phyloP scores from a whole-genome alignment of 2,888 invertebrate species.

The Atethmia centrago region DNA sequence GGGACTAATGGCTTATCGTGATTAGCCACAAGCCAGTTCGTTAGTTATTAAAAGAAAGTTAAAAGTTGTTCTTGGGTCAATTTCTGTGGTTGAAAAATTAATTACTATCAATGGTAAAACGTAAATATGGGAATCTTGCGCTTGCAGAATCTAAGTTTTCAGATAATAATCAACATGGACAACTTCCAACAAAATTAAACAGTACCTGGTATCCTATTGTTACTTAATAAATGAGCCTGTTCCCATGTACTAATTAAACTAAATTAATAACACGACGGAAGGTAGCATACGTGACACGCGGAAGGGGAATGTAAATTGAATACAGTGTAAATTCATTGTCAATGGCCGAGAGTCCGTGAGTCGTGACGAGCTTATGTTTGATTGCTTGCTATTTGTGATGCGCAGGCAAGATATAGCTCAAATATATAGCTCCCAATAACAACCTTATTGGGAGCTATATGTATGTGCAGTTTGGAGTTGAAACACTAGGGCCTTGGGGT shows the following conservation, averaged over 20 bases:
- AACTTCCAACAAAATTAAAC: too few species aligned
- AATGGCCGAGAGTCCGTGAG: not conserved
- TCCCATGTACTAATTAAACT: constrained; percentile 31
- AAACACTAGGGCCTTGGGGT: too few species aligned
- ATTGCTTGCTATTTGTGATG: constrained; percentile 10
- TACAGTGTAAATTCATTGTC: constrained; percentile 33
- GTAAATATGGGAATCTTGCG: not conserved
- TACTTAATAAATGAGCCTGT: not conserved
- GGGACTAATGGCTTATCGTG: too few species aligned
- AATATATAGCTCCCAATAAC: too few species aligned
- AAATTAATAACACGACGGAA: constrained; percentile 4
- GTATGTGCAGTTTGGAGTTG: too few species aligned
- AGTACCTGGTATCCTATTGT: too few species aligned
- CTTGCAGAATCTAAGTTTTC: not conserved
- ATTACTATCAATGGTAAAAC: not conserved
- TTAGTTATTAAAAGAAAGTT: constrained; percentile 3
- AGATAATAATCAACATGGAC: too few species aligned
- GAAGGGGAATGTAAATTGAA: constrained; percentile 27
- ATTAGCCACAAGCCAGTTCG: too few species aligned
- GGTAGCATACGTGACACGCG: constrained; percentile 6
- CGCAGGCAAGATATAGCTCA: too few species aligned
- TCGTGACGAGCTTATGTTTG: constrained; percentile 9
- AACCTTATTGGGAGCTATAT: too few species aligned
- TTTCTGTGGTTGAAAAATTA: not conserved
- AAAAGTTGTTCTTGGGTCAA: not conserved